Conservation (phyloP, 1,140 invertebrate species). For the Ostrea denselamellosa region DNA sequence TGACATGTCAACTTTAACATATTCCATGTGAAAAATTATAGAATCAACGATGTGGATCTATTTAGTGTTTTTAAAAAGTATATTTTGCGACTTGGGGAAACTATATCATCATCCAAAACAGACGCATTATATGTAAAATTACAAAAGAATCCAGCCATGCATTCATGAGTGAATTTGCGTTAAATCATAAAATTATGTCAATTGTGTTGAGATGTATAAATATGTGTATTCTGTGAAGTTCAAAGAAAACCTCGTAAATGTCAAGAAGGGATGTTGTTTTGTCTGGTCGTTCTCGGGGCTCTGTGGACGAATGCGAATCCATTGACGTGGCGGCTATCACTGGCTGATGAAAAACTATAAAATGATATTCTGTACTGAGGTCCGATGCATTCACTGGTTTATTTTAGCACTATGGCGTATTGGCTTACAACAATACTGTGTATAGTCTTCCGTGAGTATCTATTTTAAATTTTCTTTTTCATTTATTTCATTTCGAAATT, state of each 20-base stretch:
- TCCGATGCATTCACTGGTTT: slow-evolving; percentile 16
- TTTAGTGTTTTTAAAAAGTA: too few species aligned
- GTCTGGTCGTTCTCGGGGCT: background rate
- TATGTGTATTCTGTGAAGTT: slow-evolving; percentile 22
- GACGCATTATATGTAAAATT: too few species aligned
- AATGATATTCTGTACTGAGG: background rate
- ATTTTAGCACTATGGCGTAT: slow-evolving; percentile 24
- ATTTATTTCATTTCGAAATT: background rate
- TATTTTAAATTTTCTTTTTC: background rate
- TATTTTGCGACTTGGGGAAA: too few species aligned
- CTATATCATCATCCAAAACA: too few species aligned
- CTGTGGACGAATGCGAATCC: background rate
- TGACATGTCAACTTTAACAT: too few species aligned
- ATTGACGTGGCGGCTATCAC: slow-evolving; percentile 8
- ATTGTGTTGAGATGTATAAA: background rate
- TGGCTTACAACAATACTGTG: background rate
- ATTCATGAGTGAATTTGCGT: background rate
- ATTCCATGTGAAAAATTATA: too few species aligned
- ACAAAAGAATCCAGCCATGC: background rate
- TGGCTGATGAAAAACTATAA: slow-evolving; percentile 33
- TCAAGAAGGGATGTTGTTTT: slow-evolving; percentile 35
- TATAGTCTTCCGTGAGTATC: background rate
- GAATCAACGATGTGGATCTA: too few species aligned
- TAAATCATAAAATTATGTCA: background rate
- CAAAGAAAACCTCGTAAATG: slow-evolving; percentile 35